Evolutionary conservation across 2,888 invertebrate genomes (phyloP).

Genomic region (Siphlonurus alternatus): DNA sequence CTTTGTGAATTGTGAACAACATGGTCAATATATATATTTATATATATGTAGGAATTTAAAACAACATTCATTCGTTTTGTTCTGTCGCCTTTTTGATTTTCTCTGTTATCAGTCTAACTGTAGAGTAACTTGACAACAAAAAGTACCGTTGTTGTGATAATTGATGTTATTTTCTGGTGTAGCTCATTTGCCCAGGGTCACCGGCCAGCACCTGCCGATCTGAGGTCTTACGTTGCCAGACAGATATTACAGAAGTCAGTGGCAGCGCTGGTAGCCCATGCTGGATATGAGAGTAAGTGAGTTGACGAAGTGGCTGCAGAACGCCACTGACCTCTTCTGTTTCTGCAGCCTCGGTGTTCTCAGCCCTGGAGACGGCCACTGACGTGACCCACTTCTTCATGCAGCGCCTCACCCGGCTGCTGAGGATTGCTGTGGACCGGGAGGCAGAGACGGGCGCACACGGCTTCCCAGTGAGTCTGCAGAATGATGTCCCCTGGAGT

Average conservation of each 20-base stretch:
- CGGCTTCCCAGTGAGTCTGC: slow-evolving; percentile 36
- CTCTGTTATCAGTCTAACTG: too few species aligned
- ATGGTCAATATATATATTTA: too few species aligned
- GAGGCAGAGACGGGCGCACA: slow-evolving; percentile 25
- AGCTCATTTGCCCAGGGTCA: not conserved
- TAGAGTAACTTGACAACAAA: too few species aligned
- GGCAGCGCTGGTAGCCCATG: slow-evolving; percentile 33
- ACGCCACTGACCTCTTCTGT: not conserved
- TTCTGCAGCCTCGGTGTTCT: slow-evolving; percentile 27
- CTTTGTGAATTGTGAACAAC: too few species aligned
- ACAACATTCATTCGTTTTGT: too few species aligned
- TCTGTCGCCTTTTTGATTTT: too few species aligned
- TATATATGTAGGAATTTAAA: too few species aligned
- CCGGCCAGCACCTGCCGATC: slow-evolving; percentile 16
- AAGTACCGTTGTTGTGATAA: too few species aligned
- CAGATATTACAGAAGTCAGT: slow-evolving; percentile 30
- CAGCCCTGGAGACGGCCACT: slow-evolving; percentile 29
- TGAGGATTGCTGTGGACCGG: slow-evolving; percentile 35
- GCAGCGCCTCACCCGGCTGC: slow-evolving; percentile 28
- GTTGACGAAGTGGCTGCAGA: not conserved
- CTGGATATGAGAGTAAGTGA: slow-evolving; percentile 31
- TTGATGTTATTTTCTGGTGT: not conserved
- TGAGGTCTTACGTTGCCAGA: slow-evolving; percentile 22
- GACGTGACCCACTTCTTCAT: slow-evolving; percentile 33
- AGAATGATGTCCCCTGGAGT: too few species aligned